phyloP scores from a whole-genome alignment of 1,140 invertebrate genomes.

The Antheraea pernyi region DNA sequence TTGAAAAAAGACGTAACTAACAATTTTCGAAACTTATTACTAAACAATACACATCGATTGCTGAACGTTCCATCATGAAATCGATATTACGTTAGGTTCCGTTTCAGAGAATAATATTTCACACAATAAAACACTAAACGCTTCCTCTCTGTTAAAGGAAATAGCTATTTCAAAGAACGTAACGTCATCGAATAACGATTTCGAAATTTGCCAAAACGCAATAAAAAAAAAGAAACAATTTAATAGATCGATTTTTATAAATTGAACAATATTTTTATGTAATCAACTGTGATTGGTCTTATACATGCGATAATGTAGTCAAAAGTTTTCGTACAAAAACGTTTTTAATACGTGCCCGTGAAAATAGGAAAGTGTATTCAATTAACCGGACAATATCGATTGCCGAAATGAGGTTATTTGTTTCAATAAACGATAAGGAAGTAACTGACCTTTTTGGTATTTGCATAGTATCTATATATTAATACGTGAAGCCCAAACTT shows the following conservation, averaged over 20 bases:
- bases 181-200: neutral
- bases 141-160: neutral
- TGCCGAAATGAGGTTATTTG: neutral
- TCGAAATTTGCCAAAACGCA: neutral
- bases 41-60: neutral
- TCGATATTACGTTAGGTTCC: neutral
- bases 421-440: neutral
- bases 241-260: neutral
- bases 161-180: neutral
- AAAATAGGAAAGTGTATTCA: neutral
- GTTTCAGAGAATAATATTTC: neutral
- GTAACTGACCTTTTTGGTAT: neutral
- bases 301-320: neutral
- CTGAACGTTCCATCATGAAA: neutral
- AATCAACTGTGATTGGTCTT: neutral
- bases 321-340: neutral
- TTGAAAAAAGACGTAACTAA: neutral
- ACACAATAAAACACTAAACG: neutral
- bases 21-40: neutral
- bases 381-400: neutral
- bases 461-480: neutral
- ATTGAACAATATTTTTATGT: slow-evolving; percentile 2
- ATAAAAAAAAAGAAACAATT: neutral
- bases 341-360: neutral
- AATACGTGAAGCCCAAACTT: too few relatives aligned